A percentile compares a stretch with the other conserved stretches of the same genome.
These are phyloP conservation scores for Trachymyrmex septentrionalis DNA, from an alignment of 1,140 invertebrate genomes.

Conservation along the genomic window DNA sequence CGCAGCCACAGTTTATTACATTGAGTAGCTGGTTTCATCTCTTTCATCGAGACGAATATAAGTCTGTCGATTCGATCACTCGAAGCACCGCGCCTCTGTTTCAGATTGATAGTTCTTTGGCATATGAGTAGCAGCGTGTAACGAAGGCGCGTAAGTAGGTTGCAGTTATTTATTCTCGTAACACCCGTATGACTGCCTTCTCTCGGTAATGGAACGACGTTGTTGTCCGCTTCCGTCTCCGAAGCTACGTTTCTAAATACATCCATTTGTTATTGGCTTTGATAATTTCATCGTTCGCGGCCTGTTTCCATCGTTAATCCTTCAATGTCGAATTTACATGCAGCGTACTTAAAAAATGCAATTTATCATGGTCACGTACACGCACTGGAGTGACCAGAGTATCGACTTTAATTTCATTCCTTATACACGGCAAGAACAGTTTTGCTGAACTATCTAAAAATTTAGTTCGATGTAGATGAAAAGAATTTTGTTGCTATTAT, in stretches of 20 bases:
- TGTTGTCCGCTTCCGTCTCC: conserved; percentile 56
- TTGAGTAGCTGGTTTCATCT: neutral
- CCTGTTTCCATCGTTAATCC: conserved; percentile 37
- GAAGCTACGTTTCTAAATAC: conserved; percentile 50
- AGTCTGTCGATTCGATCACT: conserved; percentile 41
- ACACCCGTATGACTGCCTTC: conserved; percentile 59
- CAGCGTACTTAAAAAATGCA: conserved; percentile 4
- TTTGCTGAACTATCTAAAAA: too few species aligned
- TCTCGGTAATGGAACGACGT: conserved; percentile 60
- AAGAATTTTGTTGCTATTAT: too few species aligned
- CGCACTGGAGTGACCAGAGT: neutral
- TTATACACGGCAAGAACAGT: too few species aligned
- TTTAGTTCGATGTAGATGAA: too few species aligned
- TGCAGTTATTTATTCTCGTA: conserved; percentile 72
- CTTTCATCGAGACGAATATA: conserved; percentile 18
- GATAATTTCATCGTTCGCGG: conserved; percentile 22
- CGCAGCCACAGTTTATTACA: neutral
- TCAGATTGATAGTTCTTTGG: conserved; percentile 49
- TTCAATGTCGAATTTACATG: conserved; percentile 46
- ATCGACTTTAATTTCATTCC: too few species aligned
- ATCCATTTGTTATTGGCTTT: conserved; percentile 35
- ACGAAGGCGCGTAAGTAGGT: conserved; percentile 69
- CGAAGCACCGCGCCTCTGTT: conserved; percentile 10
- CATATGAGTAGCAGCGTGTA: conserved; percentile 53
- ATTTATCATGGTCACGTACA: neutral